These are phyloP conservation scores for Xyrichtys novacula DNA, from an alignment of 2,797 vertebrate genomes.

Conservation along the genomic window DNA sequence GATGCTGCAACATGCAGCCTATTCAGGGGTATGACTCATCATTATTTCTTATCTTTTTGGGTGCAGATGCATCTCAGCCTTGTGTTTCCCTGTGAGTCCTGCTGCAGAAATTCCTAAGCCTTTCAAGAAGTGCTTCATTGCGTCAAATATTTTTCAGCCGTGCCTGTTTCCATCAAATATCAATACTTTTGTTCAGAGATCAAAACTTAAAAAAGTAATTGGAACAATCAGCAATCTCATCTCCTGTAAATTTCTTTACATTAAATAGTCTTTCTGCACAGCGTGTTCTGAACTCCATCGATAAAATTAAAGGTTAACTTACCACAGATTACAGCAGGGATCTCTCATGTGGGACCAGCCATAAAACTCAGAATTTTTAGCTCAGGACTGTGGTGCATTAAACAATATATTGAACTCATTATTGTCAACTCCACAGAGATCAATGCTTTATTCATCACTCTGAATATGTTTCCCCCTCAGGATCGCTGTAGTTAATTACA, in stretches of 20 bases:
- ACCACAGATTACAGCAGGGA: neutral
- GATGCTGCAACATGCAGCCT: too few species aligned
- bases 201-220: neutral
- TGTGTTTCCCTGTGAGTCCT: too few species aligned
- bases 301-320: neutral
- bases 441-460: conserved; percentile 1
- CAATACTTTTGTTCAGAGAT: neutral
- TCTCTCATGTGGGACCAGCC: neutral
- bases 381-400: too few species aligned
- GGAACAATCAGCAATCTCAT: too few species aligned
- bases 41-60: too few species aligned
- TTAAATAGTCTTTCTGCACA: neutral
- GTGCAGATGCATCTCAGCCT: too few species aligned
- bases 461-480: neutral
- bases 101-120: too few species aligned
- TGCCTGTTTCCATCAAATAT: too few species aligned
- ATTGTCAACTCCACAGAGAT: conserved; percentile 9
- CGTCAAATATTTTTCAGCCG: too few species aligned
- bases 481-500: conserved; percentile 6
- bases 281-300: neutral
- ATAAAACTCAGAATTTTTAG: neutral
- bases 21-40: too few species aligned
- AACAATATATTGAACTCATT: too few species aligned
- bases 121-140: too few species aligned
- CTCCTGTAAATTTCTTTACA: neutral